phyloP scores from a whole-genome alignment of 2,888 invertebrate species.

The Pedicia rivosa region DNA sequence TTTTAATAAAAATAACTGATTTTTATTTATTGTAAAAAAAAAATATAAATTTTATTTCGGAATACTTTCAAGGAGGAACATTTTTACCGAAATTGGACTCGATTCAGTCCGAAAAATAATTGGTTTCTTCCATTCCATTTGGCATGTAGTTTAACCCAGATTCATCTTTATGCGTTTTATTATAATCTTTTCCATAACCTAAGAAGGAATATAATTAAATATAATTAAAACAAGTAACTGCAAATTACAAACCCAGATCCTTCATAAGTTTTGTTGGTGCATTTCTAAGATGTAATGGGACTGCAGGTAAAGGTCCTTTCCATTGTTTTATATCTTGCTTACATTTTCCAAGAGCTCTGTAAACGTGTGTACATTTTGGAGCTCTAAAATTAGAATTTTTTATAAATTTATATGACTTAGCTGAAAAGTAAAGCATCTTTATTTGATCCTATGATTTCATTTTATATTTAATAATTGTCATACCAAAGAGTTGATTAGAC shows the following conservation, averaged over 20 bases:
- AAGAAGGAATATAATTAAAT: constrained; percentile 14
- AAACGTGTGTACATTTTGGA: constrained; percentile 50
- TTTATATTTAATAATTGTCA: no score
- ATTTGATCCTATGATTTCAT: no score
- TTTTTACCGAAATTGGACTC: no score
- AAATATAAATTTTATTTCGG: no score
- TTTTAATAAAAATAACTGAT: no score
- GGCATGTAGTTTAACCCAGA: constrained; percentile 49
- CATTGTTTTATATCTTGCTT: constrained; percentile 40
- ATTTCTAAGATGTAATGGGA: constrained; percentile 64
- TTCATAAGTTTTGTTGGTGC: constrained; percentile 67
- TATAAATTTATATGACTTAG: no score
- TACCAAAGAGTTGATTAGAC: no score
- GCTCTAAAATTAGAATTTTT: no score
- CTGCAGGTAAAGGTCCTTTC: constrained; percentile 52
- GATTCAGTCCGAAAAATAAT: constrained; percentile 36
- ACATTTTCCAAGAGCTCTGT: constrained; percentile 35
- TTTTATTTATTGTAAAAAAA: no score
- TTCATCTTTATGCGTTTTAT: constrained; percentile 35
- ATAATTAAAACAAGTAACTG: constrained; percentile 1
- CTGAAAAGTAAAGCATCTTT: no score
- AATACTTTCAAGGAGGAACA: no score
- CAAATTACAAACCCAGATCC: constrained; percentile 38
- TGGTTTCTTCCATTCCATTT: constrained; percentile 41
- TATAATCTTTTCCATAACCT: constrained; percentile 51